Base-by-base conservation (phyloP, 2,888 invertebrate species). In the Anarsia innoxiella region DNA sequence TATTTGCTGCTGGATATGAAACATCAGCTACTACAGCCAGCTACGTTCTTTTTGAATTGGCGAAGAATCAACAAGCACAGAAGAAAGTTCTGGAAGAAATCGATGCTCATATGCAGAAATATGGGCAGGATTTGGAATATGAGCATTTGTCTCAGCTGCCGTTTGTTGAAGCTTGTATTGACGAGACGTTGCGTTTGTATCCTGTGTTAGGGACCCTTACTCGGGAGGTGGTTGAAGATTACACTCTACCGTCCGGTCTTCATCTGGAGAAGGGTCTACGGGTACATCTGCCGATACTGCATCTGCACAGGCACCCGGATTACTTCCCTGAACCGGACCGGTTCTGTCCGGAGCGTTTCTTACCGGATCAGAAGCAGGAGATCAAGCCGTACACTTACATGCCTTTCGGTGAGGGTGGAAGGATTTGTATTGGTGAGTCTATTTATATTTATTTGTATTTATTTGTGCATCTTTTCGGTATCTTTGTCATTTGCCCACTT, bases 341-440 rank as follows among this genome's bases (percentile, higher is more conserved):
- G 37, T 82, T 49, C 36, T 46, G 41, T 0, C 82, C 80, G 0
- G 75, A 78, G 31, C 48, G 82, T 14, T 79, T 79, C 44, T 40
- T 67, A 1, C 51, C 51, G 0, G 67, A 63, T 1, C 53, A 65
- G 12, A 75, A 54, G 31, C 37, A 45, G 0, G 54, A 62, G 9
- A 56, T 78, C 2, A 64, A 43, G 12, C 72, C 68, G 0, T 76
- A 63, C 32, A 71, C 69, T 0, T 79, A 68, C 40, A 45, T 76
- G 31, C 76, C 79, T 0, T 82, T 78, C 39, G 79, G 80, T 9
- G 78, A 73, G 40, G 78, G 79, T 1, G 74, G 66, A 0, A 61
- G 78, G 40, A 51, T 63, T 27, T 80, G 80, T 41, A 61, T 80
- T 9, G 80, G 80, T 79, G 53, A 56, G 63, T 31, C 15, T 27